phyloP scores from a whole-genome alignment of 2,797 vertebrate genomes.

The Amblyraja radiata region DNA sequence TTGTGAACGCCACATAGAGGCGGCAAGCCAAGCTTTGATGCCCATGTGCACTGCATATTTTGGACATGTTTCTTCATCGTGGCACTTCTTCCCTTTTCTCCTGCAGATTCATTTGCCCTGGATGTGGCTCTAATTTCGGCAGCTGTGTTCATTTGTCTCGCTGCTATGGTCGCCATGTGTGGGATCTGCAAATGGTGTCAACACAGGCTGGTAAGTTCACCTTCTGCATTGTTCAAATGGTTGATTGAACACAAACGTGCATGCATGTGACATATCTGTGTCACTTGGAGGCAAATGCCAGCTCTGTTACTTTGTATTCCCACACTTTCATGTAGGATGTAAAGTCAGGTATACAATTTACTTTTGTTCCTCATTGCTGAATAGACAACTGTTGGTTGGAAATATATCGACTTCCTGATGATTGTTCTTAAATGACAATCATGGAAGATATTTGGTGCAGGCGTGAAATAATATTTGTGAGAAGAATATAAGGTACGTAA shows the following conservation, averaged over 20 bases:
- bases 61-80: background rate
- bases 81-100: conserved; percentile 39
- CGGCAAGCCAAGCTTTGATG: background rate
- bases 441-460: background rate
- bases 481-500: background rate
- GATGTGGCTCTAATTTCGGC: conserved; percentile 94
- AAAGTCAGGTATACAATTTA: background rate
- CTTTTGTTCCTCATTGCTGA: background rate
- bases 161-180: conserved; percentile 91
- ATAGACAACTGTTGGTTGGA: background rate
- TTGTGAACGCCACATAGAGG: background rate
- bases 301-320: background rate
- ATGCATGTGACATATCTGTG: background rate
- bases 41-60: background rate
- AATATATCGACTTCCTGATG: background rate
- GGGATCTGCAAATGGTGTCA: conserved; percentile 98
- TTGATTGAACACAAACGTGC: background rate
- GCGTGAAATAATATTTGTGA: background rate
- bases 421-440: background rate
- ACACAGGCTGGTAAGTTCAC: conserved; percentile 85
- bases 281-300: background rate
- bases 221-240: background rate
- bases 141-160: conserved; percentile 92
- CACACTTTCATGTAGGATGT: background rate
- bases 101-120: conserved; percentile 78